A percentile compares a stretch with the other conserved stretches of the same genome.
phyloP scores from a whole-genome alignment of 1,140 invertebrate species.

The Drosophila pseudoananassae region DNA sequence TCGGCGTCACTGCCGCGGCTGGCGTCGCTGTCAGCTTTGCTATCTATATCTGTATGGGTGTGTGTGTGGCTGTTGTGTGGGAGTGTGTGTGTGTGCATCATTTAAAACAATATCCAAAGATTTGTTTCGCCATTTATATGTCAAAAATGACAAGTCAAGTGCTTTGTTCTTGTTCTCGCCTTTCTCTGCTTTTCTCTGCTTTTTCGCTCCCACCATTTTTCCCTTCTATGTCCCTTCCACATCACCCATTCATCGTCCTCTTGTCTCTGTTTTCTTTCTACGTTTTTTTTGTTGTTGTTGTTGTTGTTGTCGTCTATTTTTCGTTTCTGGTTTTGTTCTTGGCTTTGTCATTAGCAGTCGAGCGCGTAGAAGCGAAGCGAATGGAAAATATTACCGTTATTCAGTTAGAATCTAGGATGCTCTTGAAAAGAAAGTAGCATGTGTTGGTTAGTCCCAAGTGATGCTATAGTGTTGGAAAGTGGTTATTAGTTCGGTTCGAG shows the following conservation, averaged over 20 bases:
- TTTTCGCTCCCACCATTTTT: neutral
- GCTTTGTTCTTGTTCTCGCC: slow-evolving; percentile 59
- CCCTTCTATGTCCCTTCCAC: neutral
- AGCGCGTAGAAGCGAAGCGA: slow-evolving; percentile 30
- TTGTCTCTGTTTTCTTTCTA: slow-evolving; percentile 36
- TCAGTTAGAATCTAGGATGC: slow-evolving; percentile 15
- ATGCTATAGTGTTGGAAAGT: neutral
- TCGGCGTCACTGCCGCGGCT: slow-evolving; percentile 11
- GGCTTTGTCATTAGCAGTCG: slow-evolving; percentile 65
- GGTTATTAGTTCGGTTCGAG: neutral
- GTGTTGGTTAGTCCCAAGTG: neutral
- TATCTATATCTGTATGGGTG: slow-evolving; percentile 9
- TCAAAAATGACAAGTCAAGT: slow-evolving; percentile 79
- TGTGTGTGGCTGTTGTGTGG: slow-evolving; percentile 42
- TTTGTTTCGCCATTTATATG: slow-evolving; percentile 79
- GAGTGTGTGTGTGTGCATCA: slow-evolving; percentile 47
- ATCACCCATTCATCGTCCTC: slow-evolving; percentile 10
- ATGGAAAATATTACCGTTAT: slow-evolving; percentile 20
- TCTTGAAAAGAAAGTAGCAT: slow-evolving; percentile 1
- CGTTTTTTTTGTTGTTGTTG: slow-evolving; percentile 9
- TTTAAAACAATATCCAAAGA: slow-evolving; percentile 81
- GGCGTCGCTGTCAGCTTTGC: slow-evolving; percentile 3
- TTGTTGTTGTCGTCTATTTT: slow-evolving; percentile 15
- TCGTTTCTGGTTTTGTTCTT: slow-evolving; percentile 32
- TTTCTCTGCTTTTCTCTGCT: slow-evolving; percentile 23